These are phyloP conservation scores for Rhinogobius similis DNA, from an alignment of 2,113 vertebrate genomes.

Conservation along the genomic window DNA sequence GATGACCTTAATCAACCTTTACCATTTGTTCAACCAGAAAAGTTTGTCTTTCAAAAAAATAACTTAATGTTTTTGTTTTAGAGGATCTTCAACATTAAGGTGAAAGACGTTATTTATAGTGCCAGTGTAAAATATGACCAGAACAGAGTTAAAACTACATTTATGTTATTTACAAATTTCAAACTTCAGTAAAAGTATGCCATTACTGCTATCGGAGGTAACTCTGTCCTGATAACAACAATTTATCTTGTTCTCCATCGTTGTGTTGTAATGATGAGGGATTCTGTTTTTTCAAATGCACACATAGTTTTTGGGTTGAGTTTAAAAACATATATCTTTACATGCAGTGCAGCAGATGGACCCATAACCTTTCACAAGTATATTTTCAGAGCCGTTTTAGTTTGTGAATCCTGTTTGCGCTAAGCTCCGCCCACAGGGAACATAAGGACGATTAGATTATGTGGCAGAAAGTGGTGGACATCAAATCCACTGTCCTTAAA, in stretches of 20 bases:
- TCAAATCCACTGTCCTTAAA: slow-evolving; percentile 56
- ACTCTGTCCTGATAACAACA: not conserved
- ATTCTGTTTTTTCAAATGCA: not conserved
- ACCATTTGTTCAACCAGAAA: not conserved
- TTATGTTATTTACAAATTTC: no score
- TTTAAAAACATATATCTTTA: slow-evolving; percentile 23
- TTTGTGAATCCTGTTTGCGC: slow-evolving; percentile 46
- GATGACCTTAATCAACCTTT: not conserved
- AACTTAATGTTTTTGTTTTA: not conserved
- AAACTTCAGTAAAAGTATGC: not conserved
- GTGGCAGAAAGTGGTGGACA: slow-evolving; percentile 31
- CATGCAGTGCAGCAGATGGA: slow-evolving; percentile 38
- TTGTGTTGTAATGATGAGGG: no score
- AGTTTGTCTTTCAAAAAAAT: not conserved
- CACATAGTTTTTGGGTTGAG: not conserved
- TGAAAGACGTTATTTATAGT: not conserved
- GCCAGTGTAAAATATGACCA: not conserved
- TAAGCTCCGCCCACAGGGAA: slow-evolving; percentile 35
- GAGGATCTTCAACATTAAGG: not conserved
- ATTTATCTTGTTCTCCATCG: not conserved
- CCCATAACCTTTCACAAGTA: slow-evolving; percentile 28
- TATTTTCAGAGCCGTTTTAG: slow-evolving; percentile 27
- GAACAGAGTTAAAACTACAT: not conserved
- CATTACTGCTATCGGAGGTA: not conserved
- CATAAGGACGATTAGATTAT: slow-evolving; percentile 43